Base-by-base conservation (phyloP, 30 jellyfish, hydroid and myxozoan genomes). In the Rhopilema esculentum region DNA sequence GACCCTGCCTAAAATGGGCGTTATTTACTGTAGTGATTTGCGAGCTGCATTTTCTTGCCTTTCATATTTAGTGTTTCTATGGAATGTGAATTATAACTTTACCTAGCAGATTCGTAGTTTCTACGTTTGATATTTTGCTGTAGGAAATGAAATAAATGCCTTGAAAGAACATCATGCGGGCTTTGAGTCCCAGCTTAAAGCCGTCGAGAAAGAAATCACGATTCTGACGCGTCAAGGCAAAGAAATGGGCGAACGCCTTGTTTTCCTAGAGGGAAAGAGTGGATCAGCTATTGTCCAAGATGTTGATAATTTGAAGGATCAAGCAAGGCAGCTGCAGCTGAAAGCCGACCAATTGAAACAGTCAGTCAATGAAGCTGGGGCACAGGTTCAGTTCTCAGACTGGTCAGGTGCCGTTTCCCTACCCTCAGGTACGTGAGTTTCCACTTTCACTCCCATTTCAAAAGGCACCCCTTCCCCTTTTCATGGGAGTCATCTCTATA, bases 291-390 rank as follows among this genome's bases (percentile, higher is more conserved):
- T 85, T 76, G 16, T 48, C 16, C 33, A 51, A 2, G 88, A 85
- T 16, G 49, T 85, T 0, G 94, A 85, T 0, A 32, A 25, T n/a
- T 74, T 85, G 88, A 85, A 64, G 61, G 80, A 27, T 27, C 88
- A 75, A 25, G 84, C 94, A 1, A 64, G 86, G 69, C 67, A 52
- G 61, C 6, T 75, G 83, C 88, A 85, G 32, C 84, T 57, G 24
- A 85, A 85, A 31, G 68, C 76, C 6, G 77, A 74, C 26, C 31
- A 15, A 21, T 50, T 66, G 2, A 51, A 31, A 1, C 32, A 24
- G 32, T 16, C 30, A 20, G 49, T 75, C 24, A 53, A 21, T 8
- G 48, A 29, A 22, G 82, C 61, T 19, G 65, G 27, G 24, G 66
- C n/a, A 4, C 61, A 77, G 16, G 66, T 77, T 76, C 75, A 23